Evolutionary conservation across 1,140 invertebrate species (phyloP).

Genomic region (Mactra quadrangularis): DNA sequence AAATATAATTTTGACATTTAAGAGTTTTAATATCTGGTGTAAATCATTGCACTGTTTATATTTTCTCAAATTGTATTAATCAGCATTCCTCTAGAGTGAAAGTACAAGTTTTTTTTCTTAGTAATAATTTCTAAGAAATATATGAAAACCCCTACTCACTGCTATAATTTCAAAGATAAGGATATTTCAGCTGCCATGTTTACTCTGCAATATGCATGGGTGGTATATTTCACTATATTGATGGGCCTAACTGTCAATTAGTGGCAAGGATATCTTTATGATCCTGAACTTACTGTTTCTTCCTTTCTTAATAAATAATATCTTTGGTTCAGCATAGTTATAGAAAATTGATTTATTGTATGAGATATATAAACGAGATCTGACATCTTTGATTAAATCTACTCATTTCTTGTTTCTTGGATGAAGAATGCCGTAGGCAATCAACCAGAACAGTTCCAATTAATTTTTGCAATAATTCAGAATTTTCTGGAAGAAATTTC

Average conservation of each 20-base stretch:
- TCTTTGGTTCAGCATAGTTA: slow-evolving; percentile 38
- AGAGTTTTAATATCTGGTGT: no score
- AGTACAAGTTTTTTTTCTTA: no score
- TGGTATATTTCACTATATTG: slow-evolving; percentile 9
- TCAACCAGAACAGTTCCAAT: slow-evolving; percentile 22
- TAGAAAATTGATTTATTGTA: slow-evolving; percentile 64
- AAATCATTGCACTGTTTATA: no score
- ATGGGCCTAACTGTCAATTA: slow-evolving; percentile 56
- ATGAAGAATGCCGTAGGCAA: neutral
- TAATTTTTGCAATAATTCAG: slow-evolving; percentile 27
- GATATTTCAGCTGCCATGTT: no score
- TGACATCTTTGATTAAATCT: slow-evolving; percentile 45
- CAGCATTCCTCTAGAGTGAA: no score
- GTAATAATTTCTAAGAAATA: no score
- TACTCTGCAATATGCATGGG: no score
- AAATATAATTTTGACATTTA: no score
- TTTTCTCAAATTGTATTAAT: no score
- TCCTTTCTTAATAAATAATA: slow-evolving; percentile 49
- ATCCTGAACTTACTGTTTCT: slow-evolving; percentile 18
- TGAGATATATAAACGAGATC: slow-evolving; percentile 49
- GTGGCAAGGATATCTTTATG: slow-evolving; percentile 47
- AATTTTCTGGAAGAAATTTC: slow-evolving; percentile 18
- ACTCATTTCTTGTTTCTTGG: slow-evolving; percentile 35
- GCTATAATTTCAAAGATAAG: no score
- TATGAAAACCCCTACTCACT: no score